These are phyloP conservation scores for Leucoptera coffeella DNA, from an alignment of 2,888 invertebrate genomes.

Conservation along the genomic window DNA sequence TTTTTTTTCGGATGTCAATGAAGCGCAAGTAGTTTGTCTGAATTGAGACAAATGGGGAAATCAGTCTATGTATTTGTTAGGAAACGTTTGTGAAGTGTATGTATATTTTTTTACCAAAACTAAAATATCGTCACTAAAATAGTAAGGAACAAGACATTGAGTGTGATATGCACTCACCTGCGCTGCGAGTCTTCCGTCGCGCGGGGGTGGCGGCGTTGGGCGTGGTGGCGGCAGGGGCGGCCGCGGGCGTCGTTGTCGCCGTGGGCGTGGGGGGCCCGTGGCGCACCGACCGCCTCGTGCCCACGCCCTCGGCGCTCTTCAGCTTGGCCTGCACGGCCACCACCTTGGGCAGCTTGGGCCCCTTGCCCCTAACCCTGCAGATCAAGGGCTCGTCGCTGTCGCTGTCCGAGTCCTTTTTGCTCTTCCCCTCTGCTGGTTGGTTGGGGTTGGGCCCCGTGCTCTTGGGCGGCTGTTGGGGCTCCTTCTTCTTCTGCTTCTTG, in stretches of 20 bases:
- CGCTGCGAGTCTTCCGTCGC: slow-evolving; percentile 63
- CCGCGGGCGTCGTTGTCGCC: slow-evolving; percentile 6
- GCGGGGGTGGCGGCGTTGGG: slow-evolving; percentile 21
- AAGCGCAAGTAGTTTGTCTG: too few species aligned
- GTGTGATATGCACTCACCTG: slow-evolving; percentile 41
- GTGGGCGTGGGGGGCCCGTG: slow-evolving; percentile 17
- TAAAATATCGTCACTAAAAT: background rate
- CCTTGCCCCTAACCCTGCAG: slow-evolving; percentile 56
- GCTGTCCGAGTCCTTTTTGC: slow-evolving; percentile 63
- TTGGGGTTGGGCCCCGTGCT: slow-evolving; percentile 27
- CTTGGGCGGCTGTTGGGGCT: slow-evolving; percentile 25
- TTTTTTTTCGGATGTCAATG: too few species aligned
- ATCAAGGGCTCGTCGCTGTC: slow-evolving; percentile 79
- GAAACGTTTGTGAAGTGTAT: too few species aligned
- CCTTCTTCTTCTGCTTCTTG: slow-evolving; percentile 33
- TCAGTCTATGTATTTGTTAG: too few species aligned
- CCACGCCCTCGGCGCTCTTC: slow-evolving; percentile 34
- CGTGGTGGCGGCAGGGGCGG: slow-evolving; percentile 9
- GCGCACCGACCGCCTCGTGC: slow-evolving; percentile 52
- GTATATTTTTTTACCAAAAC: background rate
- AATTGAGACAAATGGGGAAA: too few species aligned
- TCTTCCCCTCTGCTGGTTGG: slow-evolving; percentile 40
- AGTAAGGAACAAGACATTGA: background rate
- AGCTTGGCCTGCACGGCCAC: slow-evolving; percentile 9
- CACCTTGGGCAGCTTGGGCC: background rate